Base-by-base conservation (phyloP, 1,140 invertebrate species). In the Helicoverpa armigera region DNA sequence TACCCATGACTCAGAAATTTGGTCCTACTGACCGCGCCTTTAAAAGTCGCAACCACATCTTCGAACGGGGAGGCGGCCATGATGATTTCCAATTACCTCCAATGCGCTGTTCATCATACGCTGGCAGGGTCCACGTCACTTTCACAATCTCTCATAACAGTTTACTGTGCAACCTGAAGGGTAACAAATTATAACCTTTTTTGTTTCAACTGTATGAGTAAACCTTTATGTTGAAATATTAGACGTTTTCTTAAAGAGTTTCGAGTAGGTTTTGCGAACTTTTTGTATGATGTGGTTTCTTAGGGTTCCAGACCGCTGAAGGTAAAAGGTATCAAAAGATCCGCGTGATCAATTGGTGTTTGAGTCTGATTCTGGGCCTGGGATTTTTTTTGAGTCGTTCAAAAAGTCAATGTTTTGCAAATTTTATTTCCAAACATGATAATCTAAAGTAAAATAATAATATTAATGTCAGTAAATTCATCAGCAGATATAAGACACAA, bases 51-150 rank as follows among this genome's bases (percentile, higher is more conserved):
- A 70, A 70, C 67, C 67, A 16, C 50, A 70, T 54, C 67, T 70
- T 76, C 56, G 23, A 51, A 76, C 54, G 14, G 50, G 35, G 18
- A n/a, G 31, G 65, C 61, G 54, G 65, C 61, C 65, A 81, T 43
- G 53, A 18, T 29, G 75, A 43, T 83, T 86, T 83, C 86, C 86
- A 87, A 86, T 87, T 84, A 86, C 78, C 18, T 14, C 43, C 80
- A 87, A 85, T 79, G 80, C 70, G 77, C 80, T 81, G 82, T 87
- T 81, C 77, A 87, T 87, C 83, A 87, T 69, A 14, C 16, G 7
- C 67, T 77, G 79, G 79, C 69, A 77, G 79, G 67, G 58, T 76
- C 78, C 51, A 75, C 51, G 79, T 67, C 70, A 58, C 70, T 74
- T 54, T 67, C 16, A 61, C 31, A 35, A 75, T 18, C 48, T 23